These are phyloP conservation scores for Camponotus fellah DNA, from an alignment of 2,888 invertebrate genomes.

Conservation along the genomic window DNA sequence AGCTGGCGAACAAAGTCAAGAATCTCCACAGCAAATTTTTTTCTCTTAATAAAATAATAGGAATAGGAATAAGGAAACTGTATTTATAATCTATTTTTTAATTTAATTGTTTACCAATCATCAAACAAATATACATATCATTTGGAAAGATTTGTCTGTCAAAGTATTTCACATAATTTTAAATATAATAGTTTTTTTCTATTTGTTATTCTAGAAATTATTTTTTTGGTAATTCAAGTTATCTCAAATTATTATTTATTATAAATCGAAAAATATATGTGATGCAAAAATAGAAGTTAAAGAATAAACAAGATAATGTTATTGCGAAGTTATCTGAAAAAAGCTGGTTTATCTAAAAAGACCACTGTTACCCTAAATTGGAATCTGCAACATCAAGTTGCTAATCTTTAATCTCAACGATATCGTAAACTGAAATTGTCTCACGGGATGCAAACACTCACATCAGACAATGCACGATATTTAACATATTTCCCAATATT, in stretches of 20 bases:
- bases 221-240: not conserved
- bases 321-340: not conserved
- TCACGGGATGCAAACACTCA: not conserved
- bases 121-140: not conserved
- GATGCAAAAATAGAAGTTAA: not conserved
- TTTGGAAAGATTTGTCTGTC: not conserved
- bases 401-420: not conserved
- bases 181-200: not conserved
- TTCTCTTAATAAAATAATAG: not conserved
- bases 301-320: not conserved
- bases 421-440: conserved; percentile 17
- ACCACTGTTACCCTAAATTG: conserved; percentile 17
- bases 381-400: not conserved
- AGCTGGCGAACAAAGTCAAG: conserved; percentile 18
- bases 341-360: conserved; percentile 3
- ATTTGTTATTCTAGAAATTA: not conserved
- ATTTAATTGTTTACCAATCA: conserved; percentile 58
- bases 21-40: conserved; percentile 47
- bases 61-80: not conserved
- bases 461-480: not conserved
- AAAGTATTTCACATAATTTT: not conserved
- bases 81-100: conserved; percentile 46
- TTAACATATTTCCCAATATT: not conserved
- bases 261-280: not conserved
- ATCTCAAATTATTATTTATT: conserved; percentile 2